Base-by-base conservation (phyloP, 2,113 vertebrate species). In the Hippopotamus amphibius region DNA sequence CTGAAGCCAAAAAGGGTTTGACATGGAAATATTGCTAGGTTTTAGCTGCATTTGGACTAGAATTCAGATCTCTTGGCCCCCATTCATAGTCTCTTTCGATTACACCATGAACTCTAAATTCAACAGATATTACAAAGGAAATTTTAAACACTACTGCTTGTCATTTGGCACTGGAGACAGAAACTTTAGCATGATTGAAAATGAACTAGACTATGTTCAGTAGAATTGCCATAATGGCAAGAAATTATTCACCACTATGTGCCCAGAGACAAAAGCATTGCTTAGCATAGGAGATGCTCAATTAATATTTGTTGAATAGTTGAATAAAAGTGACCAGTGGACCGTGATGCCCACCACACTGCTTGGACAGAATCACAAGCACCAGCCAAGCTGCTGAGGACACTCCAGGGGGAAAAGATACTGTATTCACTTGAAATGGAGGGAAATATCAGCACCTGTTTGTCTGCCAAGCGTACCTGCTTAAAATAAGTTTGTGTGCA, bases 401-500 rank as follows among this genome's bases (percentile, higher is more conserved):
- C 3, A 53, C 26, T 63, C 33, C 41, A 6, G 15, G 22, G 81
- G 50, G 2, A 80, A 81, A 33, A 96, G 66, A 68, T 55, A 76
- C 59, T 77, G 5, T 95, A 43, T 50, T 95, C 53, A 77, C 33
- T 50, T 82, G 86, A 95, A 77, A 10, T 97, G 90, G 53, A 95
- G 76, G 76, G 66, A 95, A 66, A 24, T 92, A 10, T 55, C 87
- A 87, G 24, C 92, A 81, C 87, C 96, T 87, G 63, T 86, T 86
- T 94, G 10, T 71, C 96, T 90, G 24, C 77, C 48, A 72, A 53
- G 83, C 84, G 85, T 88, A 12, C 61, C 97, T 89, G 57, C 88
- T 85, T 96, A 84, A 53, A 90, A 53, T 57, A 90, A 82, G 96
- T 97, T 98, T 98, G 97, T 98, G 97, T 98, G 97, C 98, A 97